Evolutionary conservation across 1,140 invertebrate genomes (phyloP), one percentile per base, ranked within the genome.

Genomic region (Heliothis virescens): DNA sequence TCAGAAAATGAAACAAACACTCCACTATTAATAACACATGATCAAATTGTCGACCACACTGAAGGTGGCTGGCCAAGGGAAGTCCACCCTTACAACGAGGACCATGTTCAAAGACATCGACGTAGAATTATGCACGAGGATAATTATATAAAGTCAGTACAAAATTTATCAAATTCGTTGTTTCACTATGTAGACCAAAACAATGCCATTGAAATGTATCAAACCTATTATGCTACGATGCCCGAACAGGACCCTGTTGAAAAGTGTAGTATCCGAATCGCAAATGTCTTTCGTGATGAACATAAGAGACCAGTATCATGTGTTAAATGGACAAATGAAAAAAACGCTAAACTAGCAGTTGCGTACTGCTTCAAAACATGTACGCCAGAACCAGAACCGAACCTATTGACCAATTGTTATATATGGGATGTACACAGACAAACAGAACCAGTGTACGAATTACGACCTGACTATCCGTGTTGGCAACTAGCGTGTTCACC

Each of bases 51-150:
- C 94, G 97, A 97, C 86, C 99, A 99, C 90, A 96, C 96, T 2
- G 99, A 99, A 95, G 99, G 99, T 71, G 99, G 98, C 10, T 99
- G 98, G 98, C 98, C 99, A 10, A 98, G 98, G 91, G 98, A 99
- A 88, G 96, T 99, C 21, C 98, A 99, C 88, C 95, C 96, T 62
- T 95, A 96, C 52, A 98, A 99, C 90, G 96, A 97, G 79, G 98
- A 99, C 89, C 98, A 98, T 89, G 97, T 97, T 13, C 79, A 90
- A 60, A 95, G 98, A 76, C 98, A 98, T 89, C 95, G 98, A 73
- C 98, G 99, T 83, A 99, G 99, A 94, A 96, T 99, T n/a, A 98
- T 98, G 94, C 99, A 99, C 88, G 98, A 99, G 87, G 98, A 99
- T 89, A 94, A 95, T 80, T 98, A 97, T 85, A 89, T 95, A n/a